phyloP scores from a whole-genome alignment of 2,113 vertebrate genomes.

The Picathartes gymnocephalus region DNA sequence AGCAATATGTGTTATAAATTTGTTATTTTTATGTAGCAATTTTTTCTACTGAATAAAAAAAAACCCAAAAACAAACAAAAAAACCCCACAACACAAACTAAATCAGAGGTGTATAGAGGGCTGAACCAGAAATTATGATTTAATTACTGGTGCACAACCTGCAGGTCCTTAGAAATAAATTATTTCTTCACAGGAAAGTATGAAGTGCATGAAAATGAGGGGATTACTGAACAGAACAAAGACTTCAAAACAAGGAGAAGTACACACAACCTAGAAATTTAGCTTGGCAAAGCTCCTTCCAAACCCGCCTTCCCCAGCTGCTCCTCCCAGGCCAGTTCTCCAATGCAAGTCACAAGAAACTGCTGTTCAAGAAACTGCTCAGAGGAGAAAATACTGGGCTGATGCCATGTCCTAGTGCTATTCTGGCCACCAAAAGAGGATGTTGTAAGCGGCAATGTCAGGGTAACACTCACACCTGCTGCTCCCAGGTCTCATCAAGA shows the following conservation, averaged over 20 bases:
- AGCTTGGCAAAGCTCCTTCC: background rate
- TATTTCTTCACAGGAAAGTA: background rate
- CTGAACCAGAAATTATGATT: background rate
- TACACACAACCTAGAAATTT: background rate
- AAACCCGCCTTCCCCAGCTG: background rate
- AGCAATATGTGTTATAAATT: background rate
- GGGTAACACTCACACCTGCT: background rate
- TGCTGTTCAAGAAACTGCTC: background rate
- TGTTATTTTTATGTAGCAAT: background rate
- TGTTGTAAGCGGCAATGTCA: background rate
- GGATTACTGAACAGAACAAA: background rate
- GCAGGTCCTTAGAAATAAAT: background rate
- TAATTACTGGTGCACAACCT: background rate
- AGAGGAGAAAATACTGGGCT: background rate
- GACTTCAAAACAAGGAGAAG: background rate
- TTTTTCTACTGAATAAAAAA: background rate
- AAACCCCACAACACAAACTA: background rate
- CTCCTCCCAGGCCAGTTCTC: background rate
- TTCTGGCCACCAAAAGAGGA: background rate
- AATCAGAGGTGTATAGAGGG: background rate
- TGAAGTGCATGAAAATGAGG: background rate
- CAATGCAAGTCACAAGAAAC: background rate
- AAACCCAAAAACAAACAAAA: background rate
- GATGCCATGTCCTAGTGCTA: background rate
- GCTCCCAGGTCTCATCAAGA: background rate